Evolutionary conservation across 1,140 invertebrate genomes (phyloP), one percentile per base, ranked within the genome.

Genomic region (Acromyrmex charruanus): DNA sequence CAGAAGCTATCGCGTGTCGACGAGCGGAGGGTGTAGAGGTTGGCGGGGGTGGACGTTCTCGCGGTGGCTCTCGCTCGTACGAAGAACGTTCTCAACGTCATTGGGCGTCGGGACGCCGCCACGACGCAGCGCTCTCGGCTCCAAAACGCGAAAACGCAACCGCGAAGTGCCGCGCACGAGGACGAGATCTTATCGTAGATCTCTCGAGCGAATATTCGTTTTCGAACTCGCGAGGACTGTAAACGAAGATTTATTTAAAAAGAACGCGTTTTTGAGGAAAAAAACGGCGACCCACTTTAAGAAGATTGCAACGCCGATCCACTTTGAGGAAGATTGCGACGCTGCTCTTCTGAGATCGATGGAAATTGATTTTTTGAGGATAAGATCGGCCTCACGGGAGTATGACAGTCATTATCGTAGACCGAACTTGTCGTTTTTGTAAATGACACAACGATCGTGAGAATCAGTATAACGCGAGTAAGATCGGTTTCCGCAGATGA

Each of bases 81-180:
- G 85, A 69, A 87, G 77, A 77, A 77, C 80, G 85, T 77, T 85
- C 87, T 89, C 86, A 88, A 88, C 91, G 82, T 93, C 94, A 95
- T 94, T 94, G 92, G 94, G 94, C 93, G 93, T 94, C 91, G 91
- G 89, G 92, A 92, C 94, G 92, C 91, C 92, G 91, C 89, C 90
- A 92, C 90, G 92, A 91, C 92, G 92, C 89, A 90, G 92, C 87
- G 89, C 80, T 90, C 91, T 91, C 89, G 85, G 39, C 84, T 85
- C 71, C 69, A 51, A 87, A 74, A 81, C 88, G 68, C 63, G 87
- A 63, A 66, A 65, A 71, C 87, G 88, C 74, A 85, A 81, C 55
- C 85, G 88, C 79, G 44, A 87, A 90, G 88, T 90, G 88, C 74
- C 77, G 88, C 39, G 74, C 88, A 89, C 88, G 88, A 90, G 84